Evolutionary conservation across 2,888 invertebrate species (phyloP).

Genomic region (Cosmopolites sordidus): DNA sequence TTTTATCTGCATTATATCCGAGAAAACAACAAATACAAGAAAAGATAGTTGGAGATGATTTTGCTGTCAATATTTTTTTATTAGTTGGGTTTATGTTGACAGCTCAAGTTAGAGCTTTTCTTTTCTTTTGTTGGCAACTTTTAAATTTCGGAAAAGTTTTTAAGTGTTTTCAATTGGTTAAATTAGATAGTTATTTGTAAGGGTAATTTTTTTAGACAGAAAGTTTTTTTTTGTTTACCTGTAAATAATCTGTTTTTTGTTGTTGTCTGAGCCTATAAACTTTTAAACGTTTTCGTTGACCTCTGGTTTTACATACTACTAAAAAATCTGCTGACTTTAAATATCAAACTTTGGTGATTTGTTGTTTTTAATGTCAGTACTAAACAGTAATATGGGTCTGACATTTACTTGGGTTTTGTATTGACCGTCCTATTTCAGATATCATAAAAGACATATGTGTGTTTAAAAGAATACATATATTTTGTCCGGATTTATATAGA

Average conservation of each 20-base stretch:
- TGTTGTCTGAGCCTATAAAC: no score
- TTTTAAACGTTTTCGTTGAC: no score
- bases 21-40: conserved; percentile 3
- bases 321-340: no score
- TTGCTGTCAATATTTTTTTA: conserved; percentile 6
- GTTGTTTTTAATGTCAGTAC: no score
- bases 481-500: no score
- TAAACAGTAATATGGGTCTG: no score
- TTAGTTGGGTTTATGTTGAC: background rate
- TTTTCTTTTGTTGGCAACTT: background rate
- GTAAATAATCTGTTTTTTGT: background rate
- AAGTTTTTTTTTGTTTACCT: background rate
- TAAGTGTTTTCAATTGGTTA: background rate
- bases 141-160: background rate
- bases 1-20: conserved; percentile 1
- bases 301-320: no score
- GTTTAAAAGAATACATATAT: no score
- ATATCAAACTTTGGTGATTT: no score
- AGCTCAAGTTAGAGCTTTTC: background rate
- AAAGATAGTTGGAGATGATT: conserved; percentile 7
- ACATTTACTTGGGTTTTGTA: no score
- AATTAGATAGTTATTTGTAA: conserved; percentile 3
- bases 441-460: no score
- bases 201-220: background rate
- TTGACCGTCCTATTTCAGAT: no score